Conservation (phyloP, 2,797 vertebrate species). For the Chaenodraco wilsoni region DNA sequence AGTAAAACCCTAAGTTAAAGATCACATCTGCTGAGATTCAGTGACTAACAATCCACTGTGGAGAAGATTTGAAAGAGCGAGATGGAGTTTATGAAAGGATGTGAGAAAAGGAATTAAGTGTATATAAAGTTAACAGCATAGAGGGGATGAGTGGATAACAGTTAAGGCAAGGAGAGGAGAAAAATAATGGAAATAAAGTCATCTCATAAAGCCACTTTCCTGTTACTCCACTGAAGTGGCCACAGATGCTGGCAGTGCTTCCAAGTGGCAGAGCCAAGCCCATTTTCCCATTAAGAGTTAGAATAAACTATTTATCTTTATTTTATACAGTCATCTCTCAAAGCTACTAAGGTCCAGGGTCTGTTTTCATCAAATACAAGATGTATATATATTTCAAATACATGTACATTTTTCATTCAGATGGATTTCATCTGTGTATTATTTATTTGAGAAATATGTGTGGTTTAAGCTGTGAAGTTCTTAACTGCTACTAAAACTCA, state of each 20-base stretch:
- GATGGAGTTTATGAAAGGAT: conserved; percentile 18
- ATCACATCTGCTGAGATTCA: conserved; percentile 47
- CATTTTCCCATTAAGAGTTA: conserved; percentile 72
- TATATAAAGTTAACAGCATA: neutral
- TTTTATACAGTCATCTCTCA: conserved; percentile 79
- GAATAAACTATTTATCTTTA: conserved; percentile 79
- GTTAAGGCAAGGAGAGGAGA: neutral
- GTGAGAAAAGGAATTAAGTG: conserved; percentile 12
- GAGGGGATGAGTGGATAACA: neutral
- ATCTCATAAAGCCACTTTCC: conserved; percentile 40
- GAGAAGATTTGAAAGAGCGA: conserved; percentile 34
- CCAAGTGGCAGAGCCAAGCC: conserved; percentile 41
- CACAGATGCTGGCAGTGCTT: conserved; percentile 47
- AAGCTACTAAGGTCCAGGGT: conserved; percentile 55
- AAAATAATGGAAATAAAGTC: conserved; percentile 41
- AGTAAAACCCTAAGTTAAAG: conserved; percentile 54
- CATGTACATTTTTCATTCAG: conserved; percentile 34
- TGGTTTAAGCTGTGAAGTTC: conserved; percentile 48
- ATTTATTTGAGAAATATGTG: conserved; percentile 43
- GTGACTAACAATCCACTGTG: conserved; percentile 21
- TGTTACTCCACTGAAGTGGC: conserved; percentile 44
- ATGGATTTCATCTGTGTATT: conserved; percentile 32
- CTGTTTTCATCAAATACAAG: conserved; percentile 40
- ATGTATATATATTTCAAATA: conserved; percentile 65
- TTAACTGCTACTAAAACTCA: conserved; percentile 45